Evolutionary conservation across 2,888 invertebrate species (phyloP).

Genomic region (Entomobrya multifasciata): DNA sequence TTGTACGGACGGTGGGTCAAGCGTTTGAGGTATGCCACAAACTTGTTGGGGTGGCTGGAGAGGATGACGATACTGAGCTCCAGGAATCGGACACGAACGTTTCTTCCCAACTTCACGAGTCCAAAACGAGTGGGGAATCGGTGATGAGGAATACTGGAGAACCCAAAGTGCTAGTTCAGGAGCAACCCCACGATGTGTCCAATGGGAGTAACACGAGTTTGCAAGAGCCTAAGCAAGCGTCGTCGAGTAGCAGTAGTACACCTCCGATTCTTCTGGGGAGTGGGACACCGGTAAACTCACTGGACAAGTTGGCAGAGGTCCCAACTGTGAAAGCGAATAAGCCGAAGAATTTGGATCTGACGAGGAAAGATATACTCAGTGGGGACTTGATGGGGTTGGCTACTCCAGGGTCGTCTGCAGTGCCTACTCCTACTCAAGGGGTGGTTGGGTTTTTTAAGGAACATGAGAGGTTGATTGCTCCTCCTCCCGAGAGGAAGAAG

Average conservation of each 20-base stretch:
- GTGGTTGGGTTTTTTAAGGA: constrained; percentile 60
- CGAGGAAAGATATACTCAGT: constrained; percentile 31
- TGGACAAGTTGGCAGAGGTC: not conserved
- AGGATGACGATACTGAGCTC: constrained; percentile 81
- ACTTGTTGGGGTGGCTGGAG: constrained; percentile 84
- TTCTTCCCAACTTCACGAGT: constrained; percentile 79
- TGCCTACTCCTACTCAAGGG: constrained; percentile 63
- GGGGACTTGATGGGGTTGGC: constrained; percentile 55
- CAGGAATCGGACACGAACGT: constrained; percentile 79
- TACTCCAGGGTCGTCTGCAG: constrained; percentile 53
- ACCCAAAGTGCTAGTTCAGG: constrained; percentile 80
- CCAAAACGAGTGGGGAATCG: constrained; percentile 62
- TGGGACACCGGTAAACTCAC: constrained; percentile 16
- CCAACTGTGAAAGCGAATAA: constrained; percentile 43
- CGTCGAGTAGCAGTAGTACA: constrained; percentile 57
- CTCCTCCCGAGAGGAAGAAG: not conserved
- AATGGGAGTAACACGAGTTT: constrained; percentile 82
- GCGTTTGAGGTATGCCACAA: constrained; percentile 99
- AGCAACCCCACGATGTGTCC: constrained; percentile 83
- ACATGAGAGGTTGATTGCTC: not conserved
- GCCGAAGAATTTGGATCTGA: constrained; percentile 62
- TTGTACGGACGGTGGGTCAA: constrained; percentile 98
- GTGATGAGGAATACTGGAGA: constrained; percentile 81
- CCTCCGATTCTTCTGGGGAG: constrained; percentile 46
- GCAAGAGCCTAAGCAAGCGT: constrained; percentile 31